Base-by-base conservation (phyloP, 2,797 vertebrate genomes). In the Chrosomus eos region DNA sequence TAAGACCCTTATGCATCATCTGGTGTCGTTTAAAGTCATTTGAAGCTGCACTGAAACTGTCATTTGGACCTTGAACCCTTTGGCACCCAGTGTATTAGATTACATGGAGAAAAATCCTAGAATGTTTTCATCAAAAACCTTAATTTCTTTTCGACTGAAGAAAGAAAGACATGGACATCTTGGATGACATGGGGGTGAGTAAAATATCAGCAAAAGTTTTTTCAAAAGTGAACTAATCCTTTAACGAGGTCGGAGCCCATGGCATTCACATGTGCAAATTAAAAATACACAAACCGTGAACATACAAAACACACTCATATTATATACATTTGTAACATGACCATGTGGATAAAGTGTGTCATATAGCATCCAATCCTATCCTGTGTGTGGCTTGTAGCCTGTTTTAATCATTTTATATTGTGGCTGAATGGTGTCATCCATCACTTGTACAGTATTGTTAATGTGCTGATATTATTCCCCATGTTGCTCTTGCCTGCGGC, bases 391-490 rank as follows among this genome's bases (percentile, higher is more conserved):
- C 23, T 45, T 9, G 16, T 51, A 26, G 62, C 23, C 4, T 53
- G 26, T 5, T 64, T 45, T 18, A 73, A 73, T 58, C 26, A 62
- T 33, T 45, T 60, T 40, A 21, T 71, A 71, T 28, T 81, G 10
- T 58, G n/a, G 3, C 5, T 72, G 11, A 40, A 71, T 58, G 23
- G 51, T 23, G 14, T 70, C 51, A 43, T 81, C 33, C 16, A 58
- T 81, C 67, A 81, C n/a, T 71, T 31, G 51, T 58, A n/a, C n/a
- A n/a, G n/a, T n/a, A n/a, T 71, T 43, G 55, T 64, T 79, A 81
- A 70, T 71, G 67, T 60, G 80, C 16, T 55, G 45, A 53, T 80
- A 51, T 70, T n/a, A 80, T 26, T 68, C 31, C 62, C 78, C 66
- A 43, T 38, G 28, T 68, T 60, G 53, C 74, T 40, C 23, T 60